Percentiles rank a stretch among this genome's conserved stretches.
These are phyloP conservation scores for Drosophila arawakana DNA, from an alignment of 1,140 invertebrate genomes.

Conservation along the genomic window DNA sequence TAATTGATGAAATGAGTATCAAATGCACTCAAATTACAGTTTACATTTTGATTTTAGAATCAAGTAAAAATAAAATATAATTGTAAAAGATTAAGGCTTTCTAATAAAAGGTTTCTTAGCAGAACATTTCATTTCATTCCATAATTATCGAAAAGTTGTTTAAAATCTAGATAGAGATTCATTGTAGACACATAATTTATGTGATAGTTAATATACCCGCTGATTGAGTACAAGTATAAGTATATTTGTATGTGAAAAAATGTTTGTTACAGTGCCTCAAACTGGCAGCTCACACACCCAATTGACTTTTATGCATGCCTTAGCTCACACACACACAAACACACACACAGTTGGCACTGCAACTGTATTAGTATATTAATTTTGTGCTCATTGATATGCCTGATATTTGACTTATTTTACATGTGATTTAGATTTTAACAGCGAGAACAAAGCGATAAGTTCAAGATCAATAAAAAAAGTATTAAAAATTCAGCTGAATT, in stretches of 20 bases:
- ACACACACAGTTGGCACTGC: constrained; percentile 1
- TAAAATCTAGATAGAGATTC: too few relatives aligned
- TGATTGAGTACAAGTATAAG: background rate
- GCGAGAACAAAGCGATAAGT: constrained; percentile 33
- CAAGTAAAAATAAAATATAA: constrained; percentile 10
- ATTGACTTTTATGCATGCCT: constrained; percentile 60
- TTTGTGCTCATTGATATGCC: constrained; percentile 34
- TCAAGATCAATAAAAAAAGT: constrained; percentile 57
- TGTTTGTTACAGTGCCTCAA: constrained; percentile 2
- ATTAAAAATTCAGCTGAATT: constrained; percentile 15
- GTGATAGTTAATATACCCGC: background rate
- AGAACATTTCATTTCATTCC: too few relatives aligned
- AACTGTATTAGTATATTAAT: constrained; percentile 61
- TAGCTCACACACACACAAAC: constrained; percentile 30
- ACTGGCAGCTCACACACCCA: constrained; percentile 54
- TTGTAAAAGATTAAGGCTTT: background rate
- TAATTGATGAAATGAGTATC: constrained; percentile 50
- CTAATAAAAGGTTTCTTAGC: background rate
- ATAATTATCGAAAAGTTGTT: too few relatives aligned
- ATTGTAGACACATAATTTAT: background rate
- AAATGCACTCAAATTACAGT: constrained; percentile 8
- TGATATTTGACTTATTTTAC: constrained; percentile 17
- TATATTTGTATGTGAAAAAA: constrained; percentile 1
- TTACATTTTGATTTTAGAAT: constrained; percentile 12
- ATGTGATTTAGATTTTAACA: constrained; percentile 16